Percentiles rank a stretch among this genome's conserved stretches.
phyloP scores from a whole-genome alignment of 1,140 invertebrate species.

The Bombyx mandarina region DNA sequence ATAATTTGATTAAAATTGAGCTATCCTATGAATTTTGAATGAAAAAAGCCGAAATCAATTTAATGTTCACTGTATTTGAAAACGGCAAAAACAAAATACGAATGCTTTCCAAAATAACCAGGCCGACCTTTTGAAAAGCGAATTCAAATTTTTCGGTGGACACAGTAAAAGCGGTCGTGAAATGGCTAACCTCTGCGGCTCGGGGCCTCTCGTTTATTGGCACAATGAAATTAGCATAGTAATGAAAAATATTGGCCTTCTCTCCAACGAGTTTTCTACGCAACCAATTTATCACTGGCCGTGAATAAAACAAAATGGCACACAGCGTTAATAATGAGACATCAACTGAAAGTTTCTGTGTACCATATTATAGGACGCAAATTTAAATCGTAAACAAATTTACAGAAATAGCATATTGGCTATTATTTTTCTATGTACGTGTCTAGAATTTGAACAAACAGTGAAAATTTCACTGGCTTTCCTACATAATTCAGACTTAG shows the following conservation, averaged over 20 bases:
- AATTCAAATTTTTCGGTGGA: conserved; percentile 59
- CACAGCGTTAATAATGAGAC: conserved; percentile 18
- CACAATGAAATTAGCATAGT: conserved; percentile 66
- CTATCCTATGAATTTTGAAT: too few relatives aligned
- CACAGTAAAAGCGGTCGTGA: conserved; percentile 53
- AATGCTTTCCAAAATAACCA: conserved; percentile 39
- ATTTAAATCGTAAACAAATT: too few relatives aligned
- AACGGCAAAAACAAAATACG: conserved; percentile 1
- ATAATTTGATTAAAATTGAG: too few relatives aligned
- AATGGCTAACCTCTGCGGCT: conserved; percentile 49
- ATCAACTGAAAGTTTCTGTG: conserved; percentile 14
- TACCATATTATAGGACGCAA: too few relatives aligned
- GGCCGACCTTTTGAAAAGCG: conserved; percentile 40
- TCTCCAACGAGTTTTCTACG: conserved; percentile 26
- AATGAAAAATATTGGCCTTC: conserved; percentile 65
- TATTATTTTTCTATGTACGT: too few relatives aligned
- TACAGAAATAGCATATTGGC: too few relatives aligned
- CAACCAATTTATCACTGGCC: conserved; percentile 43
- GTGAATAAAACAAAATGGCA: conserved; percentile 38
- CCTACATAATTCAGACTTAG: too few relatives aligned
- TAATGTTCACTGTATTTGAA: background rate
- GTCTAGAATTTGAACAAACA: too few relatives aligned
- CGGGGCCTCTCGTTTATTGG: conserved; percentile 51
- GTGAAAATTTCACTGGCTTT: too few relatives aligned
- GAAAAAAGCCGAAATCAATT: too few relatives aligned